A percentile compares a stretch with the other conserved stretches of the same genome.
These are phyloP conservation scores for Pandemis cinnamomeana DNA, from an alignment of 2,888 invertebrate genomes.

Conservation along the genomic window DNA sequence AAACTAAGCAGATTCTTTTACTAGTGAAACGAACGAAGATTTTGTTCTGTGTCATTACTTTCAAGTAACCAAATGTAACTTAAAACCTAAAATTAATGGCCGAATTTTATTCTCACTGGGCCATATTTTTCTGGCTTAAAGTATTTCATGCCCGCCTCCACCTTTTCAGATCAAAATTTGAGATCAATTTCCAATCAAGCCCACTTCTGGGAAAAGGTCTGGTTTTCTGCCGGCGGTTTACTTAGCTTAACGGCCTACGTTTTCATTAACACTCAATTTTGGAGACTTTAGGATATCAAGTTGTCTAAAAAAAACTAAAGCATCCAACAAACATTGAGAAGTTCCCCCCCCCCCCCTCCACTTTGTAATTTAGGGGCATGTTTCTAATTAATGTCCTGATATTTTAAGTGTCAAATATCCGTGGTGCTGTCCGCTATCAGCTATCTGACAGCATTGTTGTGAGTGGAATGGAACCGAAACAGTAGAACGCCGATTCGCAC, in stretches of 20 bases:
- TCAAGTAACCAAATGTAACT: not conserved
- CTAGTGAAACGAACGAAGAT: not conserved
- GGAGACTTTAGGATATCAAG: not conserved
- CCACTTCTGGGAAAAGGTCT: slow-evolving; percentile 2
- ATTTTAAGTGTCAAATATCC: too few relatives aligned
- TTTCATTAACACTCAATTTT: not conserved
- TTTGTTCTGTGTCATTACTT: not conserved
- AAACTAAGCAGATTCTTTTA: not conserved
- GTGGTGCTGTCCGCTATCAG: too few relatives aligned
- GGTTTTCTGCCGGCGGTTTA: not conserved
- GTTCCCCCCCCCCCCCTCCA: too few relatives aligned
- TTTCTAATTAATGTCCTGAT: too few relatives aligned
- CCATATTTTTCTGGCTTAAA: not conserved
- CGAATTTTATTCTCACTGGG: not conserved
- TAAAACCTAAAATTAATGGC: not conserved
- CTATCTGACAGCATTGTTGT: too few relatives aligned
- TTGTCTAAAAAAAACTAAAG: too few relatives aligned
- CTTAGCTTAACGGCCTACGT: not conserved
- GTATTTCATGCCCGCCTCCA: not conserved
- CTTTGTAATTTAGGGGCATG: too few relatives aligned
- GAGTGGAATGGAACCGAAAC: too few relatives aligned
- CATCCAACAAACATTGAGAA: too few relatives aligned
- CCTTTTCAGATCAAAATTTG: not conserved
- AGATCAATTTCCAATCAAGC: slow-evolving; percentile 2
- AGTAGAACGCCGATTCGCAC: too few relatives aligned